Evolutionary conservation across 2,888 invertebrate genomes (phyloP).

Genomic region (Sialis fuliginosa): DNA sequence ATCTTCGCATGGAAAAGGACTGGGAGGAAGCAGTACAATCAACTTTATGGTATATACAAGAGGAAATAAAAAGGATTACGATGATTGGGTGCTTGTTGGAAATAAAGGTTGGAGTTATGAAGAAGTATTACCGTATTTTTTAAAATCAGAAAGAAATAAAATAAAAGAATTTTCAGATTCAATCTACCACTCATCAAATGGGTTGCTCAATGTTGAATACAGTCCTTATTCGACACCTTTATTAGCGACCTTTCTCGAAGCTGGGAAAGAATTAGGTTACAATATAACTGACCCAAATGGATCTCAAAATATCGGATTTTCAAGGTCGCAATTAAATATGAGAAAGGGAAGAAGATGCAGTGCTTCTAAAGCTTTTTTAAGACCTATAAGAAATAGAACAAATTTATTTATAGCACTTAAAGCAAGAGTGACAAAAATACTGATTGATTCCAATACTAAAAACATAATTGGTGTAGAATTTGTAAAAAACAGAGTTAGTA

Average conservation of each 20-base stretch:
- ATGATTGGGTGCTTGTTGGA: constrained; percentile 62
- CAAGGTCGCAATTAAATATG: constrained; percentile 51
- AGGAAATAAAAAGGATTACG: constrained; percentile 63
- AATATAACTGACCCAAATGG: constrained; percentile 55
- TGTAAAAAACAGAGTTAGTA: constrained; percentile 36
- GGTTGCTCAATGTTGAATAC: constrained; percentile 49
- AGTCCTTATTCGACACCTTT: constrained; percentile 45
- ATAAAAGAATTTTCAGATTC: constrained; percentile 38
- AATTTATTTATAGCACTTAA: constrained; percentile 56
- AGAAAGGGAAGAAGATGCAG: constrained; percentile 58
- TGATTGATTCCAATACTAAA: constrained; percentile 43
- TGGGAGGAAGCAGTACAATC: constrained; percentile 69
- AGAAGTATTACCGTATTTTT: constrained; percentile 58
- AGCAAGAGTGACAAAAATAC: constrained; percentile 47
- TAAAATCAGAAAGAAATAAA: constrained; percentile 55
- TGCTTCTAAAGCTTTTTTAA: constrained; percentile 60
- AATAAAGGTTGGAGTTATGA: constrained; percentile 66
- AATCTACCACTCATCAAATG: constrained; percentile 44
- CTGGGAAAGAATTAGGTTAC: constrained; percentile 52
- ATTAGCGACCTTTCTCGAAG: constrained; percentile 42
- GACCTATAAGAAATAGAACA: constrained; percentile 38
- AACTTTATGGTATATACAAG: constrained; percentile 75
- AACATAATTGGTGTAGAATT: constrained; percentile 51
- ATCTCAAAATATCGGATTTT: constrained; percentile 43
- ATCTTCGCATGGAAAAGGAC: constrained; percentile 58